phyloP scores from a whole-genome alignment of 2,113 vertebrate genomes.

The Actinemys pallida region DNA sequence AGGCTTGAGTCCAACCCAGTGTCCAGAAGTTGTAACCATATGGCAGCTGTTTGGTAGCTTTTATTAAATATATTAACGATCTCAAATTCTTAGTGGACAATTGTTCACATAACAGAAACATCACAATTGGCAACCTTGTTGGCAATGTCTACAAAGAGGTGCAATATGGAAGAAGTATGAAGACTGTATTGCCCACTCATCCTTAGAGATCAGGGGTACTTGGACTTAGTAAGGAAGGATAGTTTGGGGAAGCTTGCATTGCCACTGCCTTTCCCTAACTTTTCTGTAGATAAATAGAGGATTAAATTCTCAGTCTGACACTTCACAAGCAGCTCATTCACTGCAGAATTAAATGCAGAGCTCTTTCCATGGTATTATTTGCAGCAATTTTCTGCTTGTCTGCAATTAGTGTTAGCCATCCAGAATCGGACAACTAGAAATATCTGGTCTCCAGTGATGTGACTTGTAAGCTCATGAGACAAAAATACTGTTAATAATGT shows the following conservation, averaged over 20 bases:
- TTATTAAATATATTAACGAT: not conserved
- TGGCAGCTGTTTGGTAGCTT: not conserved
- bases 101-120: not conserved
- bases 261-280: not conserved
- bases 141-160: not conserved
- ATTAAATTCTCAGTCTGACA: not conserved
- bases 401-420: conserved; percentile 61
- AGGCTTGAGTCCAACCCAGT: not conserved
- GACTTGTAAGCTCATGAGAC: conserved; percentile 61
- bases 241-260: not conserved
- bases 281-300: conserved; percentile 22
- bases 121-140: not conserved
- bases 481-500: conserved; percentile 59
- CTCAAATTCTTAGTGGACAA: not conserved
- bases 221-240: not conserved
- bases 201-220: not conserved
- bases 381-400: conserved; percentile 69
- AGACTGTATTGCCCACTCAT: not conserved
- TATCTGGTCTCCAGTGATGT: conserved; percentile 61
- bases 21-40: not conserved
- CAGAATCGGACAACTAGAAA: conserved; percentile 52
- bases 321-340: conserved; percentile 54
- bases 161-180: not conserved
- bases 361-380: conserved; percentile 58
- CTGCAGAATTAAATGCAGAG: conserved; percentile 64